Conservation (phyloP, 53 echinoderm and acorn worm species). For the Actinopyga echinites region DNA sequence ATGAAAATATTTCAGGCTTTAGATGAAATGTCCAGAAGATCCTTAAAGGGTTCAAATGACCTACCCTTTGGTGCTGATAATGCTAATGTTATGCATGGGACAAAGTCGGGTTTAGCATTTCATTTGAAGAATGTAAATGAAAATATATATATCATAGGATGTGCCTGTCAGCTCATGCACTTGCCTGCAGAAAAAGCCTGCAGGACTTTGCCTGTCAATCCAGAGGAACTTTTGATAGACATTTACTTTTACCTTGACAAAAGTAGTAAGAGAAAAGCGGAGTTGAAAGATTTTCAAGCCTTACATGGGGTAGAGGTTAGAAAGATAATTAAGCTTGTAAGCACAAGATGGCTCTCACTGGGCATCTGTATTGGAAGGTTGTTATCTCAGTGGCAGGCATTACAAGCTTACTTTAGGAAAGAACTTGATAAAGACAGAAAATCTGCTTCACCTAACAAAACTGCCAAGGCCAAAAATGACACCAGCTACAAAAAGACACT, state of each 20-base stretch:
- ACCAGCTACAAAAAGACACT: too few species aligned
- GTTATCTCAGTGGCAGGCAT: not conserved
- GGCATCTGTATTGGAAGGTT: conserved; percentile 3
- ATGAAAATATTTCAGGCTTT: conserved; percentile 46
- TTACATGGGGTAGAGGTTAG: not conserved
- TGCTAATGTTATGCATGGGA: not conserved
- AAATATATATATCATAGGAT: not conserved
- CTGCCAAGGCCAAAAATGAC: not conserved
- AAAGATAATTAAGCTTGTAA: conserved; percentile 14
- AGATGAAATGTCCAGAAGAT: not conserved
- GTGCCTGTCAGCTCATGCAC: conserved; percentile 24
- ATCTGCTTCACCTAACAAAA: not conserved
- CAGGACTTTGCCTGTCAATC: not conserved
- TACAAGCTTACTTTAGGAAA: not conserved
- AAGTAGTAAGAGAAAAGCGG: conserved; percentile 12
- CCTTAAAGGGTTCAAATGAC: not conserved
- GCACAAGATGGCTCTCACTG: not conserved
- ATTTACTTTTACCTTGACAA: conserved; percentile 28
- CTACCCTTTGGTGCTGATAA: conserved; percentile 16
- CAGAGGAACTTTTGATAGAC: conserved; percentile 23
- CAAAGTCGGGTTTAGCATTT: not conserved
- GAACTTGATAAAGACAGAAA: not conserved
- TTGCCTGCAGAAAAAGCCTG: conserved; percentile 18
- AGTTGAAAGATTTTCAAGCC: not conserved
- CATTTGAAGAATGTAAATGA: not conserved